These are phyloP conservation scores for Pollenia griseotomentosa DNA, from an alignment of 2,888 invertebrate genomes.

Conservation along the genomic window DNA sequence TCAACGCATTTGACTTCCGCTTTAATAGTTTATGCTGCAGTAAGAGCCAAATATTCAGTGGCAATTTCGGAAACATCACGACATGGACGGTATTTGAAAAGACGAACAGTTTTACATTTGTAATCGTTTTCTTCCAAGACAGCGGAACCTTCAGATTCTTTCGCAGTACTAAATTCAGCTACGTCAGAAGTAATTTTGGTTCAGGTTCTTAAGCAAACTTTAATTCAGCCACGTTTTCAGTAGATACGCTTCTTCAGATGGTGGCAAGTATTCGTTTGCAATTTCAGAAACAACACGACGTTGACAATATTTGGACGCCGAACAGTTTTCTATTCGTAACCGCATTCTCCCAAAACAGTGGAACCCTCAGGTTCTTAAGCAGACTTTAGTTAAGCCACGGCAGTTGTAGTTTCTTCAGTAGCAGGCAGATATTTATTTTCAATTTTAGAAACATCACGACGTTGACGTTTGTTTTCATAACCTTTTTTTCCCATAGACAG, in stretches of 20 bases:
- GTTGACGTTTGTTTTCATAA: constrained; percentile 68
- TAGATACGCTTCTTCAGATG: constrained; percentile 37
- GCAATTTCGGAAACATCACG: constrained; percentile 73
- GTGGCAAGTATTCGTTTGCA: constrained; percentile 77
- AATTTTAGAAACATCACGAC: constrained; percentile 77
- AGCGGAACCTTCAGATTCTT: constrained; percentile 54
- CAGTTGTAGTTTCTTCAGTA: constrained; percentile 40
- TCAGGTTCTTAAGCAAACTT: constrained; percentile 23
- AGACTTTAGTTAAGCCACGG: constrained; percentile 19
- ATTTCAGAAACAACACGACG: constrained; percentile 77
- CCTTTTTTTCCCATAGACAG: constrained; percentile 63
- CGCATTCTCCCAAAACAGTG: constrained; percentile 67
- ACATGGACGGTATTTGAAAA: constrained; percentile 60
- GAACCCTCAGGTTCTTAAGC: constrained; percentile 53
- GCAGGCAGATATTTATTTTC: constrained; percentile 79
- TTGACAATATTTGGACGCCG: constrained; percentile 15
- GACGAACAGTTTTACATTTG: constrained; percentile 75
- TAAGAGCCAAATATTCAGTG: constrained; percentile 75
- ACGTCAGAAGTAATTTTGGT: constrained; percentile 12
- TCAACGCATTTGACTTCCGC: background rate
- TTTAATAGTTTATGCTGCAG: constrained; percentile 53
- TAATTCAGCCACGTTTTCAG: constrained; percentile 23
- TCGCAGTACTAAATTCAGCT: background rate
- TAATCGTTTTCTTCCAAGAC: constrained; percentile 72
- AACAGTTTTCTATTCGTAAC: constrained; percentile 20